Evolutionary conservation across 2,888 invertebrate genomes (phyloP), one percentile per base, ranked within the genome.

Genomic region (Trichopoda pennipes): DNA sequence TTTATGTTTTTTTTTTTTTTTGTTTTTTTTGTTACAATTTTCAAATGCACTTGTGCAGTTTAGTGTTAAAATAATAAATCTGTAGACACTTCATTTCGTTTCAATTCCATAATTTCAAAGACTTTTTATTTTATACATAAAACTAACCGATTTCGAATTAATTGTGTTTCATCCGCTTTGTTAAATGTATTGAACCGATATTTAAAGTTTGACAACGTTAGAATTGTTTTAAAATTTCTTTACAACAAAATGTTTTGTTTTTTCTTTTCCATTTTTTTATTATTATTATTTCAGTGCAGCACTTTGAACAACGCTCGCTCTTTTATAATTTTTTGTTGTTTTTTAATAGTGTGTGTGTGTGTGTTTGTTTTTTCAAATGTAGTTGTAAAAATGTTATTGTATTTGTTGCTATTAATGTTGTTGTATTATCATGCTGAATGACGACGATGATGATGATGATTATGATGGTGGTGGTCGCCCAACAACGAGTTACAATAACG

Each of bases 391-490:
- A 32, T 80, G 68, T 76, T 78, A 78, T 53, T 42, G 66, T 64
- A 58, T 56, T 75, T 80, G 78, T 69, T 85, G 70, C 56, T 68
- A 61, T 68, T 83, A 80, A 84, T 70, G 72, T 68, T 81, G 72
- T 82, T 80, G 47, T 77, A 69, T 81, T 78, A 86, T 82, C 84
- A 87, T 86, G 87, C 85, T 88, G 87, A 85, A 86, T 87, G 77
- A 56, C 47, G 42, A 64, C 60, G 42, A 64, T 55, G 75, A 68
- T 35, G 81, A 44, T 60, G 64, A 78, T 70, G 66, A 38, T 53
- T 28, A 51, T 69, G 55, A 44, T 75, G 81, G 68, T 75, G 78
- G 77, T 75, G 70, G 78, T 79, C 70, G 74, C 73, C 69, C 80
- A 69, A 77, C 77, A 69, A 77, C 72, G 76, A 80, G 79, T 75